A percentile compares a stretch with the other conserved stretches of the same genome.
phyloP scores from a whole-genome alignment of 2,113 vertebrate genomes.

The Percopsis transmontana region DNA sequence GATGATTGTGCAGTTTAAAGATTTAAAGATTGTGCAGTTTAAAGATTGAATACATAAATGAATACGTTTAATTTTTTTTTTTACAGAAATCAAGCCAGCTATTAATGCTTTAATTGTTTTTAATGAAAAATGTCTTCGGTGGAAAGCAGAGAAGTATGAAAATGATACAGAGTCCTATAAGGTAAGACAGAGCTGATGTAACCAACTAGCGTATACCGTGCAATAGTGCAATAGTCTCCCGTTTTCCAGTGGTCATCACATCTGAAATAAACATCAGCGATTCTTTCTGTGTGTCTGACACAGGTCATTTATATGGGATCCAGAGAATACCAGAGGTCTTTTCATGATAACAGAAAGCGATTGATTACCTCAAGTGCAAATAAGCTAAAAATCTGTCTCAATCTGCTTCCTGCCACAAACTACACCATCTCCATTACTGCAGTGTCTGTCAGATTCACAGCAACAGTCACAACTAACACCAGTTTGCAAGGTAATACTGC shows the following conservation, averaged over 20 bases:
- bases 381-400: constrained; percentile 82
- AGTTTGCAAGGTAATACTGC: constrained; percentile 79
- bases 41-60: no score
- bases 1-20: background rate
- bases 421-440: constrained; percentile 85
- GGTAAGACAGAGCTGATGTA: constrained; percentile 54
- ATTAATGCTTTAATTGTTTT: constrained; percentile 74
- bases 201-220: background rate
- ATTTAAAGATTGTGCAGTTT: background rate
- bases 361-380: constrained; percentile 76
- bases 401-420: constrained; percentile 84
- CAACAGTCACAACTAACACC: constrained; percentile 76
- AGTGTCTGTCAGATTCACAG: constrained; percentile 65
- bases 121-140: constrained; percentile 81
- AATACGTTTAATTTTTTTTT: background rate
- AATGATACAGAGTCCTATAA: constrained; percentile 67
- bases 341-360: constrained; percentile 70
- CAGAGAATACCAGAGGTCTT: constrained; percentile 75
- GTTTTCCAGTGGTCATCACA: background rate
- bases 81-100: constrained; percentile 67
- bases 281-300: background rate
- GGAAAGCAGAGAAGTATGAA: constrained; percentile 78
- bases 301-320: constrained; percentile 63
- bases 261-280: background rate
- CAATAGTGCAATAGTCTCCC: background rate